Conservation (phyloP, 1,140 invertebrate species). For the Bursaphelenchus mucronatus region DNA sequence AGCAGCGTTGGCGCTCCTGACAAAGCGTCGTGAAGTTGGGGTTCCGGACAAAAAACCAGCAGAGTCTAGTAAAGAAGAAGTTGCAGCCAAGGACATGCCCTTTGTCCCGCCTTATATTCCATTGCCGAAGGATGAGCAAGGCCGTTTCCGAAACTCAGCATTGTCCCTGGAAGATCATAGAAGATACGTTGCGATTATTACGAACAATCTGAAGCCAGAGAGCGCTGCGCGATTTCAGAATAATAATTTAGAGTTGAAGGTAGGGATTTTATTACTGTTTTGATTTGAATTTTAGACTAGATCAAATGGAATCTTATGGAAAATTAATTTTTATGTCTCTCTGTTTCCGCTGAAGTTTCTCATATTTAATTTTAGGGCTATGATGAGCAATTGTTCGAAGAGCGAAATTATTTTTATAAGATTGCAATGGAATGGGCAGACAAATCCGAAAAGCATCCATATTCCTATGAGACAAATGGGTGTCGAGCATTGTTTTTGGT, state of each 20-base stretch:
- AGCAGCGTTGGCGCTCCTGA: background rate
- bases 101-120: conserved; percentile 10
- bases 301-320: too few relatives aligned
- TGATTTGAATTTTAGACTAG: background rate
- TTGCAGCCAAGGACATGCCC: conserved; percentile 4
- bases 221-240: conserved; percentile 26
- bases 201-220: conserved; percentile 22
- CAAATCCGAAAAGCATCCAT: conserved; percentile 5
- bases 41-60: background rate
- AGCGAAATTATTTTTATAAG: conserved; percentile 11
- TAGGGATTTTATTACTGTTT: conserved; percentile 9
- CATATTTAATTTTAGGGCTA: conserved; percentile 19
- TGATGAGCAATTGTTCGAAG: conserved; percentile 9
- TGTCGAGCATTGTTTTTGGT: too few relatives aligned
- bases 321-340: too few relatives aligned
- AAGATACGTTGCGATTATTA: conserved; percentile 34
- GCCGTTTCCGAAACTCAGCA: conserved; percentile 9
- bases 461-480: background rate
- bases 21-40: conserved; percentile 1
- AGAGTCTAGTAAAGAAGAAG: background rate
- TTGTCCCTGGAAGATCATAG: conserved; percentile 21
- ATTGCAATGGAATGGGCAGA: background rate
- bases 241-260: conserved; percentile 30
- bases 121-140: background rate
- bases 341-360: too few relatives aligned